phyloP scores from a whole-genome alignment of 1,140 invertebrate genomes.

The Sycobia sp. region DNA sequence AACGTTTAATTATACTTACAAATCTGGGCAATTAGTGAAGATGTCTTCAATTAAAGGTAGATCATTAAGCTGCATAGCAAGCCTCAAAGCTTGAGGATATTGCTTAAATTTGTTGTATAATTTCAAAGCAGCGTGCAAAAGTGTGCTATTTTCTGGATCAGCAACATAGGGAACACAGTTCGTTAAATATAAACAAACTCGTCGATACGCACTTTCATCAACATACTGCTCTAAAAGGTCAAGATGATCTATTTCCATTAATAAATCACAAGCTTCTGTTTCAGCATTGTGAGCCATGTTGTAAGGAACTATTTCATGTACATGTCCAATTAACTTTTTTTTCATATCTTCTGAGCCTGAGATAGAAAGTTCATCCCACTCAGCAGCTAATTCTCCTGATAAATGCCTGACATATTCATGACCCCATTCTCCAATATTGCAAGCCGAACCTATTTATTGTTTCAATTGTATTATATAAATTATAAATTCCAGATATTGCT shows the following conservation, averaged over 20 bases:
- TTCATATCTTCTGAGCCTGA: slow-evolving; percentile 68
- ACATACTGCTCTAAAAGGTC: slow-evolving; percentile 91
- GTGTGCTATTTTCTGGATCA: slow-evolving; percentile 92
- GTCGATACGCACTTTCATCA: slow-evolving; percentile 88
- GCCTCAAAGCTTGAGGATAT: slow-evolving; percentile 89
- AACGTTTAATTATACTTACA: slow-evolving; percentile 67
- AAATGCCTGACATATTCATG: slow-evolving; percentile 96
- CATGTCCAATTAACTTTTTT: slow-evolving; percentile 74
- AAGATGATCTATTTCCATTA: slow-evolving; percentile 97
- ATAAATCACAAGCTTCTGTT: slow-evolving; percentile 96
- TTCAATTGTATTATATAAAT: no score
- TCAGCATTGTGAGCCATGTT: slow-evolving; percentile 99
- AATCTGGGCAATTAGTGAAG: slow-evolving; percentile 84
- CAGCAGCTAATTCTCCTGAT: slow-evolving; percentile 90
- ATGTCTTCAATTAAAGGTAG: slow-evolving; percentile 82
- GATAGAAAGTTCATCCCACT: slow-evolving; percentile 80
- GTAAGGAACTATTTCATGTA: slow-evolving; percentile 91
- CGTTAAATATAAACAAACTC: slow-evolving; percentile 95
- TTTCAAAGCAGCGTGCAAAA: slow-evolving; percentile 85
- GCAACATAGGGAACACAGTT: slow-evolving; percentile 98
- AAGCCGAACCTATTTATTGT: slow-evolving; percentile 63
- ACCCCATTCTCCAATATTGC: slow-evolving; percentile 96
- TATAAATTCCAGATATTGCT: neutral
- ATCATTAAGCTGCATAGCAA: slow-evolving; percentile 96
- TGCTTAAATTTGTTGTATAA: slow-evolving; percentile 93